A percentile compares a stretch with the other conserved stretches of the same genome.
phyloP scores from a whole-genome alignment of 2,797 vertebrate species.

The Sebastes vulpes region DNA sequence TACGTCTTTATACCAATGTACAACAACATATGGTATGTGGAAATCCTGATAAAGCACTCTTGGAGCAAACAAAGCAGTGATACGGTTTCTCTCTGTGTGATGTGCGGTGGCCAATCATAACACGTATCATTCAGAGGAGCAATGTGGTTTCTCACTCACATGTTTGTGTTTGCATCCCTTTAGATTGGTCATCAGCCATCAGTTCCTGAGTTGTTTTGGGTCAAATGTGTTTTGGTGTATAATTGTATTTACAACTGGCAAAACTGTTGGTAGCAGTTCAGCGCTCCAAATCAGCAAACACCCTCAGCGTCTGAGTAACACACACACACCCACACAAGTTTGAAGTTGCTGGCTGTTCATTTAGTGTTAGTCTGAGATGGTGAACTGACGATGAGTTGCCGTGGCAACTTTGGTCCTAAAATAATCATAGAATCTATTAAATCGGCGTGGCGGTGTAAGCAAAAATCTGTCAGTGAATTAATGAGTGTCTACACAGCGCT shows the following conservation, averaged over 20 bases:
- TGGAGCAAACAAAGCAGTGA: background rate
- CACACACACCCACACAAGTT: constrained; percentile 9
- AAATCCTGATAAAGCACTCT: background rate
- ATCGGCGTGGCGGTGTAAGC: constrained; percentile 12
- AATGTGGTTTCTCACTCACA: background rate
- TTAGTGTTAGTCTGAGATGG: constrained; percentile 32
- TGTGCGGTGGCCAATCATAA: background rate
- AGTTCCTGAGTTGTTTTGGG: background rate
- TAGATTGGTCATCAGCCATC: background rate
- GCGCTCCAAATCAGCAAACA: constrained; percentile 32
- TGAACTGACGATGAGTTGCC: constrained; percentile 42
- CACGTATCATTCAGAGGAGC: background rate
- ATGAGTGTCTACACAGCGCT: constrained; percentile 23
- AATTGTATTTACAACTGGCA: constrained; percentile 27
- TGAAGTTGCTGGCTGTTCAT: constrained; percentile 43
- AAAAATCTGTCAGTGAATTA: constrained; percentile 32
- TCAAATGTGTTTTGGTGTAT: constrained; percentile 1
- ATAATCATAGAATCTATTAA: constrained; percentile 60
- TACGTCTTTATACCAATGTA: background rate
- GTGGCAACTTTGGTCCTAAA: constrained; percentile 51
- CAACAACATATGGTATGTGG: background rate
- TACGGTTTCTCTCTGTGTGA: background rate
- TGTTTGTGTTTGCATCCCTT: background rate
- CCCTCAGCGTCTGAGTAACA: constrained; percentile 13
- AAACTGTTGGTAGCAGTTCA: constrained; percentile 17